Percentiles rank a stretch among this genome's conserved stretches.
Conservation (phyloP, 2,888 invertebrate genomes). For the Netelia fuscicornis region DNA sequence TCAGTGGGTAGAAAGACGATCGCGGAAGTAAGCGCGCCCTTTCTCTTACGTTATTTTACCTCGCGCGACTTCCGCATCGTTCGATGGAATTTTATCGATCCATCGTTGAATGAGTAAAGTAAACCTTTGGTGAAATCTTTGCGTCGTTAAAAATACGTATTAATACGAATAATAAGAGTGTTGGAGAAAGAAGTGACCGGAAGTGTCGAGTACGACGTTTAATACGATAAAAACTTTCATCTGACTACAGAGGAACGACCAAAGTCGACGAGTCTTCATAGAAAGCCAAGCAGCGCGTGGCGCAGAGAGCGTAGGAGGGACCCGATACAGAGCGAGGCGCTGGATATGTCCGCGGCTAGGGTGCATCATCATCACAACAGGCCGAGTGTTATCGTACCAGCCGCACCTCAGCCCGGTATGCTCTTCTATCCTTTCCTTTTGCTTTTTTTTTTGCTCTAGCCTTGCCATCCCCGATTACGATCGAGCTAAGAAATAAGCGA, state of each 20-base stretch:
- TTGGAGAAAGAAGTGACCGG: neutral
- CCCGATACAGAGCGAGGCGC: constrained; percentile 83
- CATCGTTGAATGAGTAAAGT: constrained; percentile 26
- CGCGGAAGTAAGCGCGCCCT: constrained; percentile 65
- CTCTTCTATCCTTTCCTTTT: constrained; percentile 17
- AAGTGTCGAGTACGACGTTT: neutral
- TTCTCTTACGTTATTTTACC: constrained; percentile 59
- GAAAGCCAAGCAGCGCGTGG: constrained; percentile 83
- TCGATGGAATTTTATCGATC: constrained; percentile 4
- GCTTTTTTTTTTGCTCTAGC: neutral
- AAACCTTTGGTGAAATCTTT: neutral
- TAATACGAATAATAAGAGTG: neutral
- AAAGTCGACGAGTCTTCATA: constrained; percentile 81
- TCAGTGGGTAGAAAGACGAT: constrained; percentile 51
- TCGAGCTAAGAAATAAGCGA: neutral
- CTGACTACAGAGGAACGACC: constrained; percentile 80
- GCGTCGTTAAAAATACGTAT: neutral
- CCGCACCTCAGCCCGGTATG: constrained; percentile 80
- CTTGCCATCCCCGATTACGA: neutral
- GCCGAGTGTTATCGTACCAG: constrained; percentile 83
- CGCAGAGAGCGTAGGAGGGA: constrained; percentile 83
- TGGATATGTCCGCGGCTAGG: constrained; percentile 83
- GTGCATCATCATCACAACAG: constrained; percentile 80
- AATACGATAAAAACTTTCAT: constrained; percentile 18
- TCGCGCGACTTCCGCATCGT: constrained; percentile 68